Evolutionary conservation across 2,888 invertebrate species (phyloP).

Genomic region (Omphaloscelis lunosa): DNA sequence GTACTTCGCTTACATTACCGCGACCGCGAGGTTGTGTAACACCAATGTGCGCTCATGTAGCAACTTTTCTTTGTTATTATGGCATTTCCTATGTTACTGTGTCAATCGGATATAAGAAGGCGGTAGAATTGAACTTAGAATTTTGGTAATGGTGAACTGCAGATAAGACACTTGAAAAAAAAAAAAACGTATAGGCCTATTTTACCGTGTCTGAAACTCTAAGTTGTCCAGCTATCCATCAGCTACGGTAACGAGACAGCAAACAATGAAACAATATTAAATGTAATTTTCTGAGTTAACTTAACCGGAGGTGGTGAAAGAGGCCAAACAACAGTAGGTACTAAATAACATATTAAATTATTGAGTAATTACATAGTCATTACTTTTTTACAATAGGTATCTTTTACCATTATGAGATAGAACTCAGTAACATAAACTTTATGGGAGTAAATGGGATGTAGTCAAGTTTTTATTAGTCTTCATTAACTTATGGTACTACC

Average conservation of each 20-base stretch:
- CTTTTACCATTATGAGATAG: neutral
- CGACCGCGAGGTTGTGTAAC: slow-evolving; percentile 56
- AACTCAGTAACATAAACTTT: neutral
- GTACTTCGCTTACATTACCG: slow-evolving; percentile 56
- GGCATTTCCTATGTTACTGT: slow-evolving; percentile 39
- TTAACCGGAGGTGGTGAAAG: too few species aligned
- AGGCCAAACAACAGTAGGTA: neutral
- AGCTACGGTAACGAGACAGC: neutral
- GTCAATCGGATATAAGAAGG: slow-evolving; percentile 21
- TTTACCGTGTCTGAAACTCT: neutral
- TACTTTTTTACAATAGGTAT: neutral
- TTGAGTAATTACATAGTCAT: slow-evolving; percentile 5
- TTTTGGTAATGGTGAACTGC: slow-evolving; percentile 10
- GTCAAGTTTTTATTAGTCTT: slow-evolving; percentile 15
- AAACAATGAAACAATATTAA: neutral
- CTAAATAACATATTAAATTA: neutral
- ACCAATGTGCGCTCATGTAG: slow-evolving; percentile 60
- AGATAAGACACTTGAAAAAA: neutral
- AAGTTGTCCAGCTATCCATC: too few species aligned
- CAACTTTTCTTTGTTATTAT: slow-evolving; percentile 49
- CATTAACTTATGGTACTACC: neutral
- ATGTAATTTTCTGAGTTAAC: neutral
- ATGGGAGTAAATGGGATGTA: slow-evolving; percentile 3
- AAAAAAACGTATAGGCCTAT: neutral
- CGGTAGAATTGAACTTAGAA: slow-evolving; percentile 7